Base-by-base conservation (phyloP, 1,140 invertebrate species). In the Lordiphosa collinella region DNA sequence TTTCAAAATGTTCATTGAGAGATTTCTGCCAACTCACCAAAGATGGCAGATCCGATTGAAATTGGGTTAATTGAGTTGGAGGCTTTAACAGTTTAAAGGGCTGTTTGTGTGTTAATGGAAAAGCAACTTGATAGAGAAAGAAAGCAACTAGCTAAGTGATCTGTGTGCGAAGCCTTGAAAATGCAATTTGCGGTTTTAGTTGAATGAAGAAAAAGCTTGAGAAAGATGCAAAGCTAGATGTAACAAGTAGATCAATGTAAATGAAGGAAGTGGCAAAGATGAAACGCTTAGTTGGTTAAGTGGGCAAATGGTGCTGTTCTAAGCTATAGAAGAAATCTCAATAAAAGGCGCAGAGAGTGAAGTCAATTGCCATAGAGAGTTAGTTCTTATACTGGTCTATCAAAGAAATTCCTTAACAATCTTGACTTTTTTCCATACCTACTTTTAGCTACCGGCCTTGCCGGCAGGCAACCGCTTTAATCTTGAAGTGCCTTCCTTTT, bases 41-140 rank as follows among this genome's bases (percentile, higher is more conserved):
- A 44, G 11, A 44, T 44, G 57, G 63, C 62, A 67, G 36, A 67
- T 67, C 46, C 70, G 65, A 66, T 70, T 57, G 29, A 60, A 74
- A 79, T 80, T 80, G 65, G 70, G 76, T 82, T 82, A 82, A 79
- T 79, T 80, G 74, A 47, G 31, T 43, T 66, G 40, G 62, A 51
- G 29, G 34, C 57, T 56, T 37, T 60, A 73, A 56, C 56, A 12
- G 44, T 51, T 53, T 51, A 56, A 14, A 49, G 40, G 41, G 40
- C 31, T 46, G n/a, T 49, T 53, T 38, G 34, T 56, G 59, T 40
- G 70, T 74, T 64, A 64, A 14, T 55, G 44, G 48, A 35, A 35
- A 25, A 54, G 34, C 34, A 16, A 14, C 36, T n/a, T n/a, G 22
- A 41, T 25, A 43, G 14, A 10, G 22, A 13, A 34, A 37, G 35